phyloP scores from a whole-genome alignment of 2,113 vertebrate species.

The Cervus canadensis region DNA sequence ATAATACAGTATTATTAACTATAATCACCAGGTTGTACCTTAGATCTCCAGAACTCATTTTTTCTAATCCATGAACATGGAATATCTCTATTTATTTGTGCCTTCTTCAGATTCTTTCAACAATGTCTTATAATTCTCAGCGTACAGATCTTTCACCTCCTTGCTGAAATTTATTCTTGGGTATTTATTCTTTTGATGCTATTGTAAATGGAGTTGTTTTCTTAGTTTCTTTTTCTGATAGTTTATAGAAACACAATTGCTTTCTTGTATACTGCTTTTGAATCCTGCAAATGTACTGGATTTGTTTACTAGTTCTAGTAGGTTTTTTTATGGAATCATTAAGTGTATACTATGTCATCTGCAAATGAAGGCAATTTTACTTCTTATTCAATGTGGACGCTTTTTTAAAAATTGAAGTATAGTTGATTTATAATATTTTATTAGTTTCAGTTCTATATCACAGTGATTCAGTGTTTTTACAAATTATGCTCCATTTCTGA shows the following conservation, averaged over 20 bases:
- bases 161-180: not conserved
- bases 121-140: not conserved
- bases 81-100: not conserved
- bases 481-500: not conserved
- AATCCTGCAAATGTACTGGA: not conserved
- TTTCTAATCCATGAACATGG: not conserved
- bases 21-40: not conserved
- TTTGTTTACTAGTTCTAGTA: not conserved
- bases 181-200: not conserved
- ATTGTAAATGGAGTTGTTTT: not conserved
- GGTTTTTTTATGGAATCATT: not conserved
- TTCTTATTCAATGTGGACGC: not conserved
- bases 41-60: not conserved
- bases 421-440: not conserved
- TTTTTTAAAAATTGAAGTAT: not conserved
- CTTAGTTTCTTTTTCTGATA: not conserved
- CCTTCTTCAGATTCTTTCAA: not conserved
- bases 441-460: not conserved
- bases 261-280: not conserved
- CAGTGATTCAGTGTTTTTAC: not conserved
- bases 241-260: not conserved
- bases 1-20: not conserved
- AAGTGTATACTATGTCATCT: not conserved
- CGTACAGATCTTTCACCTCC: not conserved
- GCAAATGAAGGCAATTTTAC: not conserved